Evolutionary conservation across 2,888 invertebrate species (phyloP), one percentile per base, ranked within the genome.

Genomic region (Encarsia formosa): DNA sequence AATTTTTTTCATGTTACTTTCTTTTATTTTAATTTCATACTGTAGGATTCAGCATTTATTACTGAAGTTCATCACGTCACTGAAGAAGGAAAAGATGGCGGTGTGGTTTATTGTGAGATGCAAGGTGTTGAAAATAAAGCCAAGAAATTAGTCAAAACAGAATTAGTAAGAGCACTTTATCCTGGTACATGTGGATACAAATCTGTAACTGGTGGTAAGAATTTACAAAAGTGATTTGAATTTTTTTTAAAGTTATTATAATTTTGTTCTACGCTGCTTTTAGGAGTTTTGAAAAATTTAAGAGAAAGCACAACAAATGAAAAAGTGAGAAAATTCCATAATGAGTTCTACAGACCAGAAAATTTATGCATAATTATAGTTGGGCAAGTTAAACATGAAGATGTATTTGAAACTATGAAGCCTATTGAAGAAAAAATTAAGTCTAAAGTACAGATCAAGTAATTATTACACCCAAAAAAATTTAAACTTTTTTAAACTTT

Each of bases 101-200:
- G 96, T 16, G 91, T 95, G 13, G 93, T 95, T n/a, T 95, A 95
- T 71, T 91, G 91, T 73, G 95, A 96, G 77, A 93, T 94, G 89
- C 93, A 92, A 74, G 90, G 87, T 0, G 71, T 82, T 24, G 92
- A 92, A 71, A 91, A 90, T 71, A 81, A 80, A 13, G 87, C 87
- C 4, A 88, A 88, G 67, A 83, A 83, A 52, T 77, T 86, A 54
- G 81, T 86, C 55, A 81, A 85, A 61, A 73, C 83, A 48, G 81
- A 81, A 60, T 74, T 91, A 69, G 70, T 82, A 18, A 77, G 85
- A 57, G 81, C 82, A 3, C 81, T 91, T 70, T 95, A 93, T 71
- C 90, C 92, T 0, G 84, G 85, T 19, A 79, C 81, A 63, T 86
- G 86, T 68, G 92, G 92, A 0, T 95, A 93, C 74, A 87, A 87